Evolutionary conservation across 1,140 invertebrate species (phyloP), one percentile per base, ranked within the genome.

Genomic region (Lordiphosa mommai): DNA sequence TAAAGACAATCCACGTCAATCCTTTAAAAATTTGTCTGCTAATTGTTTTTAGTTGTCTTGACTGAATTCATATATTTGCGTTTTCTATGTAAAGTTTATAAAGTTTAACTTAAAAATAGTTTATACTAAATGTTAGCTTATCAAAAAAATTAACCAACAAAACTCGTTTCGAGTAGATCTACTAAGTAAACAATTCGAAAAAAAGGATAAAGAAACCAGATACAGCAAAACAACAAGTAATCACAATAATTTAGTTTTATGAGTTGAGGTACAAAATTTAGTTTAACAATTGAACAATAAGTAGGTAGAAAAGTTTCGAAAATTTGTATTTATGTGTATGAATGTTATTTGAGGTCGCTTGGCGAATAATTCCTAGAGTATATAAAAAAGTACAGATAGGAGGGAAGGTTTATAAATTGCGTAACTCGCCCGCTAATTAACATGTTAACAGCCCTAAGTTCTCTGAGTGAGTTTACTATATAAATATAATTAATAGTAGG

Each of bases 371-470:
- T 65, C 43, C 48, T 47, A 57, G 70, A 57, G 70, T 57, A 40
- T 67, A 56, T 49, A 38, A 69, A 58, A 44, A 6, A 68, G 64
- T 29, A 61, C 33, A 55, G 30, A 43, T 52, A 48, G 14, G 33
- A 37, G 23, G 38, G 9, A 61, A 46, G 64, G 40, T 9, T 27
- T 47, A 17, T 33, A 50, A 48, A 53, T 67, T 56, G 61, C 33
- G 29, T 59, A 74, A 82, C 65, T 70, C 77, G 76, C 67, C 66
- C 77, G 58, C 40, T 82, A 68, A 84, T 64, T 68, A 84, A 84
- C 72, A 77, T 56, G 73, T 77, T 64, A 82, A 82, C 77, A 82
- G 77, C 77, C 77, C 77, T 84, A 82, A 72, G 41, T 66, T 82
- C 77, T 84, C 77, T 82, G 77, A 82, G 77, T 84, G 68, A 72